Evolutionary conservation across 1,140 invertebrate genomes (phyloP), one percentile per base, ranked within the genome.

Genomic region (Thalassaphorura encarpata): DNA sequence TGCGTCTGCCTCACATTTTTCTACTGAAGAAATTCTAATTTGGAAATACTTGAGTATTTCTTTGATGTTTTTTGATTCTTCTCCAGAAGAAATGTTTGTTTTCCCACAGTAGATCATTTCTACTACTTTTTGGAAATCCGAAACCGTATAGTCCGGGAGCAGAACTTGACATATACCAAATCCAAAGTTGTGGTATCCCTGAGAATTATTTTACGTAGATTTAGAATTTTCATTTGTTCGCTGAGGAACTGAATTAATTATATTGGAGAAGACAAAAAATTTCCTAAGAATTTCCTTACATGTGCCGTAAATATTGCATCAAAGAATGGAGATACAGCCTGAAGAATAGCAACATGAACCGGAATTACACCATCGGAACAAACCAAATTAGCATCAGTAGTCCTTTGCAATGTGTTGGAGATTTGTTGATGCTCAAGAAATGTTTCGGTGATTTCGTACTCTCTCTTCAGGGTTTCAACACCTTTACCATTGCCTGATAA

Each of bases 291-390:
- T 54, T 23, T 18, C 3, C 23, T 29, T 29, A 57, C 55, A 18
- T 57, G 55, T 24, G 48, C 47, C n/a, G 24, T 5, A 23, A 57
- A 45, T 5, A 39, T 47, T 16, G 16, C 27, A 0, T 50, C 29
- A 24, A 57, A 57, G 2, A 52, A 57, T 13, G 49, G 26, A 18
- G 55, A 57, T 1, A 42, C 39, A 13, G 28, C 19, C 41, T 46
- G 28, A 21, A 57, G 48, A 5, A 57, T 29, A 5, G 41, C 27
- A 23, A 41, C 39, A 46, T 57, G 55, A 15, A 18, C 55, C 1
- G 55, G 55, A 6, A 57, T 40, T 5, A 52, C 19, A 18, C 55
- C 55, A 52, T 57, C 55, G 15, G 49, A 45, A n/a, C 55, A 57
- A 19, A 57, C 23, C 4, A 57, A 29, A 46, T 57, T n/a, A 2